These are phyloP conservation scores for Acanthococcus lagerstroemiae DNA, from an alignment of 2,888 invertebrate genomes.

Conservation along the genomic window DNA sequence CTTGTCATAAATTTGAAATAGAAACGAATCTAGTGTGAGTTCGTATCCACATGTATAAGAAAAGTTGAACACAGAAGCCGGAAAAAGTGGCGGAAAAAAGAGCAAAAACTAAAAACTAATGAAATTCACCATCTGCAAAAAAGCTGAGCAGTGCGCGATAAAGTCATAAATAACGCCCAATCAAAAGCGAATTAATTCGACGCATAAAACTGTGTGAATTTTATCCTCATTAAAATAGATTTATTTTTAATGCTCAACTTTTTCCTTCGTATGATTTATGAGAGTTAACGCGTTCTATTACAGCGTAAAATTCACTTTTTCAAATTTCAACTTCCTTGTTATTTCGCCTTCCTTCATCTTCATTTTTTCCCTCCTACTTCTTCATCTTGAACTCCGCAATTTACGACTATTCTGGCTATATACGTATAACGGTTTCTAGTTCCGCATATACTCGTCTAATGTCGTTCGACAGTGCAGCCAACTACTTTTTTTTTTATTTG, in stretches of 20 bases:
- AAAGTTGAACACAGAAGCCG: too few relatives aligned
- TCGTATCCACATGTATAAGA: too few relatives aligned
- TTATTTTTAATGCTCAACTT: not conserved
- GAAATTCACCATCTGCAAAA: too few relatives aligned
- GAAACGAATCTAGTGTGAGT: too few relatives aligned
- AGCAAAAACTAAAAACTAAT: too few relatives aligned
- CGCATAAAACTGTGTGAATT: not conserved
- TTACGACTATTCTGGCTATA: too few relatives aligned
- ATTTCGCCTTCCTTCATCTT: not conserved
- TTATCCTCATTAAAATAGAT: constrained; percentile 3
- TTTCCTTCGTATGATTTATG: not conserved
- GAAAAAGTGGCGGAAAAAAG: too few relatives aligned
- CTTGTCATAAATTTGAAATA: too few relatives aligned
- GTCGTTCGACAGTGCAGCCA: not conserved
- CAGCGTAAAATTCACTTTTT: not conserved
- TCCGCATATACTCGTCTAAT: too few relatives aligned
- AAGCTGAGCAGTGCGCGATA: too few relatives aligned
- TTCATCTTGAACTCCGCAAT: not conserved
- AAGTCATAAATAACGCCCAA: constrained; percentile 1
- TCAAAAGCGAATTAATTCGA: constrained; percentile 8
- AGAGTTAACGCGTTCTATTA: too few relatives aligned
- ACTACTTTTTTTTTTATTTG: not conserved
- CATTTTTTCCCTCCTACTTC: not conserved
- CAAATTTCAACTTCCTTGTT: not conserved
- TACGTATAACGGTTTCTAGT: too few relatives aligned